Evolutionary conservation across 2,888 invertebrate species (phyloP), one percentile per base, ranked within the genome.

Genomic region (Caenorhabditis japonica): DNA sequence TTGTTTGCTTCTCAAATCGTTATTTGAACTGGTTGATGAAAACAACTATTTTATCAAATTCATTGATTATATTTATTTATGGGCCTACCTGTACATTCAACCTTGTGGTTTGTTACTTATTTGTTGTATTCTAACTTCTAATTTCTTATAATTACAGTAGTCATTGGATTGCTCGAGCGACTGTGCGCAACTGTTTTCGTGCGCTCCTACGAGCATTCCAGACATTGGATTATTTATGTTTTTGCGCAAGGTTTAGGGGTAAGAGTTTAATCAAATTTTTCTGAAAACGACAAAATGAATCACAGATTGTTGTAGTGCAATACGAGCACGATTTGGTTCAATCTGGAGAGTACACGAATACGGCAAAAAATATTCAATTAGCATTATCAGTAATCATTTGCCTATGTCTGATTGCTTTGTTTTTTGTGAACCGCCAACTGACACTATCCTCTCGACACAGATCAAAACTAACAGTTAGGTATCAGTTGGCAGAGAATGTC

Each of bases 131-230:
- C 21, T 4, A 4, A 12, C 19, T 44, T 7, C 3, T 8, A 52
- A 5, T 5, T 17, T 34, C 13, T 36, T n/a, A n/a, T n/a, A n/a
- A n/a, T 68, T 73, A 21, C 44, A 77, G 77, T 77, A 2, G 74
- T 74, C 15, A 71, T 74, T 33, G 73, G 74, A 36, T 49, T 77
- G 33, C 15, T 77, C n/a, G 77, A 77, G 30, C 15, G 77, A 25
- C 38, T 61, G 2, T 68, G 66, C 46, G 61, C 77, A 4, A 77
- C 77, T 44, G 62, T 71, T 38, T 71, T 73, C 21, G 69, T 69
- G 12, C 59, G 53, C 36, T 58, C 59, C 8, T 77, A 77, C 41
- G 77, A 77, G 39, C 46, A 51, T 25, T 74, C 77, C 3, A 49
- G 74, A 8, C 36, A 49, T 38, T 77, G 74, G 77, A 25, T 39